Evolutionary conservation across 2,113 vertebrate species (phyloP), one percentile per base, ranked within the genome.

Genomic region (Rissa tridactyla): DNA sequence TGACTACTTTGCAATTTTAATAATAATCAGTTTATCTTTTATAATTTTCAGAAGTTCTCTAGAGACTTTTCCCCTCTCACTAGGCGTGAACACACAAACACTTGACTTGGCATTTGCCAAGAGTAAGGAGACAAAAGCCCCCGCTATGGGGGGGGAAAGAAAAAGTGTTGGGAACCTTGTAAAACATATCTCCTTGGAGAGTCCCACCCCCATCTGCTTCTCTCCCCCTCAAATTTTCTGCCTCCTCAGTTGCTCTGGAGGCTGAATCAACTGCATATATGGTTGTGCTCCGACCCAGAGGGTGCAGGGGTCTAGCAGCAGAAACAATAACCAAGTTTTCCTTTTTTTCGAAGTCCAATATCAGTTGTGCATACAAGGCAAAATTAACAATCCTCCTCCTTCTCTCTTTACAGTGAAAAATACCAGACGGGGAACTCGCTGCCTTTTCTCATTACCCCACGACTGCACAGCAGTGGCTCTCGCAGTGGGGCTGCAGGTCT

Each of bases 311-410:
- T 62, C 20, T 1, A 76, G 82, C 89, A 82, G 57, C 84, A 93
- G 57, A 61, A 92, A 91, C 78, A 96, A 94, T 85, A 82, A 69
- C 40, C 34, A 34, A 68, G 49, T 49, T 47, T 38, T 5, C 15
- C 25, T 32, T 65, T 86, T 73, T 86, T 76, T 69, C 47, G 30
- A 44, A 79, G 25, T 64, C 66, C 38, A 65, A 2, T 82, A 65
- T 90, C 82, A 72, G 46, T 80, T 94, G 78, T 91, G 90, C 93
- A 88, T 96, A 96, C 65, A 94, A 97, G 94, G 86, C 70, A 90
- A 96, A 76, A 69, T 58, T 55, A 32, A 61, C 75, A 75, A 21
- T 36, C 36, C n/a, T 86, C 10, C 36, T 79, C 10, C 44, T 78
- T 19, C 75, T 77, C 23, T 44, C 1, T 80, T 20, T 69, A 68